Base-by-base conservation (phyloP, 2,888 invertebrate species). In the Opisthograptis luteolata region DNA sequence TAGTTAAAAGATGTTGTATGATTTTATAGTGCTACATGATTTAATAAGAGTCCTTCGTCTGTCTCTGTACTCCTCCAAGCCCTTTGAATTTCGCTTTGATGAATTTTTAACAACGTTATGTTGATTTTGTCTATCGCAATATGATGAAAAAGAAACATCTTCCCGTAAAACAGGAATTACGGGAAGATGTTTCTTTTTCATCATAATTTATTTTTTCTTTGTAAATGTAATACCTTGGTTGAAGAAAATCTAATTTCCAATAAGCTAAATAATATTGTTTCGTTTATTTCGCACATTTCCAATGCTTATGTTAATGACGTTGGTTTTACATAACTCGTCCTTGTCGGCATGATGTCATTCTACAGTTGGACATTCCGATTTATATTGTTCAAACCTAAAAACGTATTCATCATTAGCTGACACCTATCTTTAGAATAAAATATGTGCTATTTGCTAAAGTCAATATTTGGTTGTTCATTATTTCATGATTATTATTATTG, bases 291-390 rank as follows among this genome's bases (percentile, higher is more conserved):
- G 2, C 47, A 46, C 43, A 59, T 61, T 62, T 60, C 57, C 55
- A 59, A 50, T 57, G 46, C 30, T 28, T 62, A 62, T 60, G 58
- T 55, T 47, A 58, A 60, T 64, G 48, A 59, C 64, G 64, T 63
- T 54, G 46, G 53, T 48, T 62, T 79, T 75, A 64, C 69, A 72
- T 71, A 76, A 77, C 66, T 40, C 73, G 78, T 75, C 80, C 81
- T 83, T 77, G 81, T 55, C 48, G 44, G 55, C 71, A 56, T 81
- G 81, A 81, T 78, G 79, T 82, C 81, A 81, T 64, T 52, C 54
- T 44, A 49, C 48, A 47, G 48, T 63, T 60, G 52, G 54, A 61
- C 64, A 62, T 59, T 59, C 59, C 60, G 47, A 50, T 58, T 58
- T 53, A 51, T 57, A 56, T 60, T 59, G 53, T 55, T 62, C 52